Base-by-base conservation (phyloP, 2,797 vertebrate genomes). In the Craterocephalus amniculus region DNA sequence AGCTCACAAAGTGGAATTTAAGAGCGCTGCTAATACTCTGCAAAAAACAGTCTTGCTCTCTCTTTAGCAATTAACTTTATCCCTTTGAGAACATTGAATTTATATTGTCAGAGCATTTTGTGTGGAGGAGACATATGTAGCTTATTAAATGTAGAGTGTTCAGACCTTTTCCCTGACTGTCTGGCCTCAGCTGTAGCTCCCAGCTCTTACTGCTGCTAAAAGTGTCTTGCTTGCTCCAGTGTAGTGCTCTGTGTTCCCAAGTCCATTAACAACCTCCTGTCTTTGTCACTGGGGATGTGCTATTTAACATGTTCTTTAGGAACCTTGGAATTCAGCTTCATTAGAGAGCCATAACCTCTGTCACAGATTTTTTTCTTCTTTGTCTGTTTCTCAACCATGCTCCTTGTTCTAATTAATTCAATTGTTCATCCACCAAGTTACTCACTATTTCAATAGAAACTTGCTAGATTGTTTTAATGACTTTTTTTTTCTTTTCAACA, bases 121-220 rank as follows among this genome's bases (percentile, higher is more conserved):
- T 85, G 73, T 57, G 70, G 35, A 18, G 29, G 49, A 67, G 78
- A 83, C 57, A 52, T 64, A 49, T 43, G 34, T 60, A 61, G 63
- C 78, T 87, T 87, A 83, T 83, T 87, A 87, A 86, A 89, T 74
- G 63, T 67, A 74, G 73, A 79, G 78, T 70, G 68, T 85, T 54
- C 49, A 67, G 70, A 73, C 43, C 24, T 51, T 65, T 68, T 51
- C 55, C 7, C n/a, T 70, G 40, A 43, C 75, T 67, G 61, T 32
- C 66, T 74, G 58, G 64, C 56, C 49, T 20, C 78, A 52, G 67
- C 52, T 76, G 79, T 26, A 67, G 65, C 56, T 36, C 34, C 48
- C 27, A 22, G 49, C 24, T 70, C 59, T 72, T 61, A 16, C 61
- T 67, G 51, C 52, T 72, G 61, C 66, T 81, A 31, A 70, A 74